Conservation (phyloP, 30 jellyfish, hydroid and myxozoan species). For the Rhopilema esculentum region DNA sequence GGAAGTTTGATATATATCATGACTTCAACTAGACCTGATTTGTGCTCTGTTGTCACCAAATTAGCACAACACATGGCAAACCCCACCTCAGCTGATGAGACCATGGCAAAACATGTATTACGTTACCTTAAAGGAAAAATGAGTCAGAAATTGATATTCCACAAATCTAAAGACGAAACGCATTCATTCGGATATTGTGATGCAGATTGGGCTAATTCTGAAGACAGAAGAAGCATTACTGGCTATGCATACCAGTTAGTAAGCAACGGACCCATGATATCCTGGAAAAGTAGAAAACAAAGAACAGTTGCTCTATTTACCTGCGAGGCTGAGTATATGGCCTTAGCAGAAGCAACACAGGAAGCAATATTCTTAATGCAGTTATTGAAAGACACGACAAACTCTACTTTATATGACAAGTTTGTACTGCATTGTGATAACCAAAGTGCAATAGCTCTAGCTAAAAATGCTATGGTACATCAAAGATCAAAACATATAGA, state of each 20-base stretch:
- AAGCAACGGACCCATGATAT: slow-evolving; percentile 34
- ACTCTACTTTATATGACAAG: slow-evolving; percentile 6
- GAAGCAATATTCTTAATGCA: slow-evolving; percentile 56
- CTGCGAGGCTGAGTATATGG: slow-evolving; percentile 38
- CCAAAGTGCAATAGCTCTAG: slow-evolving; percentile 34
- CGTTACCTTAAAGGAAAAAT: slow-evolving; percentile 26
- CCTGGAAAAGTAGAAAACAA: slow-evolving; percentile 54
- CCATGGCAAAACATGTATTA: slow-evolving; percentile 22
- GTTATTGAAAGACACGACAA: slow-evolving; percentile 12
- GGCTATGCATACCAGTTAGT: slow-evolving; percentile 37
- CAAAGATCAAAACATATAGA: slow-evolving; percentile 48
- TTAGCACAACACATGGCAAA: slow-evolving; percentile 33
- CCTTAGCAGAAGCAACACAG: slow-evolving; percentile 37
- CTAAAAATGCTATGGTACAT: slow-evolving; percentile 33
- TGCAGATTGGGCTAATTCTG: slow-evolving; percentile 35
- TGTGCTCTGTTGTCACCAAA: slow-evolving; percentile 32
- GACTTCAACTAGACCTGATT: slow-evolving; percentile 36
- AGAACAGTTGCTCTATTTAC: slow-evolving; percentile 48
- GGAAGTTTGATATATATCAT: slow-evolving; percentile 14
- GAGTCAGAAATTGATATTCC: neutral
- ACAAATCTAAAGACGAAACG: slow-evolving; percentile 7
- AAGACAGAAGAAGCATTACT: slow-evolving; percentile 31
- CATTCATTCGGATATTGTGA: slow-evolving; percentile 25
- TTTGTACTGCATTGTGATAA: slow-evolving; percentile 35
- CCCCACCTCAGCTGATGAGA: slow-evolving; percentile 14